phyloP scores from a whole-genome alignment of 2,113 vertebrate genomes.

The Arothron firmamentum region DNA sequence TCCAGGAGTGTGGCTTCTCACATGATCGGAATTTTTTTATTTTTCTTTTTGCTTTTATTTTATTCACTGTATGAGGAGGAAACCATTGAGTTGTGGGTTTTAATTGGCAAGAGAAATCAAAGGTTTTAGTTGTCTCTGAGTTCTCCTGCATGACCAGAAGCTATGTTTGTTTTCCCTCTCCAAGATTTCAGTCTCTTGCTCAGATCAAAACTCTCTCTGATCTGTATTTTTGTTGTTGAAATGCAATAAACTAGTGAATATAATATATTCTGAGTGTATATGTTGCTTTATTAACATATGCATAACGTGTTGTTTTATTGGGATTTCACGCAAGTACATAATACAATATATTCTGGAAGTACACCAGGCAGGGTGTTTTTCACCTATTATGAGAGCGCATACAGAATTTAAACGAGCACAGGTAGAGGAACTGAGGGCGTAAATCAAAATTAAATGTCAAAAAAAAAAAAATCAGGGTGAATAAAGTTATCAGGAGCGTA shows the following conservation, averaged over 20 bases:
- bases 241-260: constrained; percentile 46
- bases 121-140: neutral
- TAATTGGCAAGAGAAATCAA: constrained; percentile 6
- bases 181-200: constrained; percentile 2
- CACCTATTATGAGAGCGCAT: too few relatives aligned
- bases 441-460: too few relatives aligned
- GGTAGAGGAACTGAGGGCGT: too few relatives aligned
- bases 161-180: neutral
- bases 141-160: constrained; percentile 7
- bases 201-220: neutral
- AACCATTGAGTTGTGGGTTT: constrained; percentile 3
- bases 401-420: too few relatives aligned
- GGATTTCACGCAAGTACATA: too few relatives aligned
- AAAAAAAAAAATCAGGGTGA: too few relatives aligned
- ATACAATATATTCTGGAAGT: too few relatives aligned
- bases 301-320: too few relatives aligned
- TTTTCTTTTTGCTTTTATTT: constrained; percentile 5
- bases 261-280: constrained; percentile 20
- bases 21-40: constrained; percentile 20
- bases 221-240: constrained; percentile 13
- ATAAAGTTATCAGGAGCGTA: too few relatives aligned
- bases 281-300: neutral
- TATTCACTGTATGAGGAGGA: constrained; percentile 5
- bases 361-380: too few relatives aligned
- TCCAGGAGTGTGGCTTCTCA: neutral